Base-by-base conservation (phyloP, 1,140 invertebrate species). In the Ephestia elutella region DNA sequence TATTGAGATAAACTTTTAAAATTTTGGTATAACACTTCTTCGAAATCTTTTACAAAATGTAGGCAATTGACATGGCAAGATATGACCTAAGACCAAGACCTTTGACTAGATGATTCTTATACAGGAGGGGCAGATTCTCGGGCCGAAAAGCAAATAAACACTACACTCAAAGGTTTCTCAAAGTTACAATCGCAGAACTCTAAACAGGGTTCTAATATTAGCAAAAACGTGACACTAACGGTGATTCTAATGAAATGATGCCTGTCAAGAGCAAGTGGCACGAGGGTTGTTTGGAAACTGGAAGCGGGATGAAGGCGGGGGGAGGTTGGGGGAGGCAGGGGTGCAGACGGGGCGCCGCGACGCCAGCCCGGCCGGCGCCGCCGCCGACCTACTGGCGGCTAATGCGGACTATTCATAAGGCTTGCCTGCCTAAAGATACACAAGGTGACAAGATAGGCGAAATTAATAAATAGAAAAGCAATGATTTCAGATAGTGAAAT, bases 311-410 rank as follows among this genome's bases (percentile, higher is more conserved):
- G 59, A 10, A 4, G n/a, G 13, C 10, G 5, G n/a, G 13, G 32
- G 25, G 51, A 19, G 44, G 44, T 35, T 59, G 63, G 54, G 62
- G 58, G 62, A 53, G 64, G 57, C 49, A 67, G 63, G 66, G 67
- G 69, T 32, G 49, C 32, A 62, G 56, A 56, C 56, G 65, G n/a
- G n/a, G 55, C 59, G 81, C 73, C 81, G 75, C 73, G 82, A 83
- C 82, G 82, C 82, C 81, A 87, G 81, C 69, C 82, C 70, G 78
- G 66, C 73, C 73, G 84, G 81, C 82, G 82, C 84, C 84, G 62
- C 20, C 62, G 51, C 21, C 44, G 70, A 66, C 71, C 70, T 70
- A 72, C 71, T 69, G 67, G 59, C 70, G 63, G 54, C 75, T 79
- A 80, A 76, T 77, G 63, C 67, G 56, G 54, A 65, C 63, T 76